Base-by-base conservation (phyloP, 2,797 vertebrate species). In the Chrysocyon brachyurus region DNA sequence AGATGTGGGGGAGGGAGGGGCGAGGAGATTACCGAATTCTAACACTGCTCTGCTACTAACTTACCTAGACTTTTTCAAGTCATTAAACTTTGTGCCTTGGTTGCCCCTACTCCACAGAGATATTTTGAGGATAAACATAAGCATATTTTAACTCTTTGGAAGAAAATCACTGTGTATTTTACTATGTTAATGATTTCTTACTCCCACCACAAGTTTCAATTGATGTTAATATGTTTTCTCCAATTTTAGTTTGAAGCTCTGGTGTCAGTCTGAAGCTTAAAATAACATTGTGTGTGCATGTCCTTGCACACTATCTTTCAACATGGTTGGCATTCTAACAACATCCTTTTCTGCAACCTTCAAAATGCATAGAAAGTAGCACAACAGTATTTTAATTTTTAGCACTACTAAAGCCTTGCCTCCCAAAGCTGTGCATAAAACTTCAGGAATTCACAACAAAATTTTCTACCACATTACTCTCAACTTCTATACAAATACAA, bases 371-470 rank as follows among this genome's bases (percentile, higher is more conserved):
- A 14, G 87, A 92, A 77, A 87, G 79, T 77, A 93, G 73, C 46
- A 77, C 24, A 57, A 87, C 46, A 96, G 52, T 56, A 70, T 82
- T 96, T 91, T 92, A 81, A 96, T 85, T 94, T 90, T 93, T 93
- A 92, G 63, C 36, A 96, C 79, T 90, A 90, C n/a, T 66, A 97
- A 96, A 95, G 52, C 54, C 57, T 91, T 87, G 21, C 17, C 22
- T 94, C 36, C 10, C n/a, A 94, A 97, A 78, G 57, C 54, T 75
- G 3, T 87, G 5, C 28, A 93, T 16, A 95, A 97, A 31, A 66
- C 86, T 94, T 84, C 96, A 49, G 17, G 90, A 97, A 96, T 36
- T 86, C 54, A 96, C 7, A 94, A 82, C 15, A 92, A 93, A 90
- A 93, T 57, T 66, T 93, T 97, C n/a, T 5, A 92, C 33, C 82